A percentile compares a stretch with the other conserved stretches of the same genome.
These are phyloP conservation scores for Aporophyla lueneburgensis DNA, from an alignment of 2,888 invertebrate species.

Conservation along the genomic window DNA sequence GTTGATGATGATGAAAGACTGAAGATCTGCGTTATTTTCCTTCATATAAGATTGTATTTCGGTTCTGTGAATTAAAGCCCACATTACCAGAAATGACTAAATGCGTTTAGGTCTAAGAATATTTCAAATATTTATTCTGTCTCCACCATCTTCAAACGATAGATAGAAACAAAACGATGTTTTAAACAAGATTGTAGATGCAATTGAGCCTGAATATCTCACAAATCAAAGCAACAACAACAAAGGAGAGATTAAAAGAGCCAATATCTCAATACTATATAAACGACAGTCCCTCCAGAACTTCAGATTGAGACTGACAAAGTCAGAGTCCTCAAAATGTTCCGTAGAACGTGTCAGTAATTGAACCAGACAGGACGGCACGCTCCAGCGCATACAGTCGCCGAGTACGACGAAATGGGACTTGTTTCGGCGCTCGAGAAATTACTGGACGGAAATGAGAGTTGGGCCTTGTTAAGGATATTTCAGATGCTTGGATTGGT, in stretches of 20 bases:
- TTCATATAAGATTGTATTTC: neutral
- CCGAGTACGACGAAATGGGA: constrained; percentile 51
- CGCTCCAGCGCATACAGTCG: constrained; percentile 56
- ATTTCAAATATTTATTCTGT: neutral
- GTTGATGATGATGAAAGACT: no score
- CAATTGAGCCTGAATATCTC: no score
- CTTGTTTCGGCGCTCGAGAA: constrained; percentile 42
- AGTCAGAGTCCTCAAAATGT: constrained; percentile 34
- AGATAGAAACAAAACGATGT: no score
- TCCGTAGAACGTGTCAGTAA: constrained; percentile 40
- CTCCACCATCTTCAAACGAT: neutral
- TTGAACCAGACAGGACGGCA: constrained; percentile 53
- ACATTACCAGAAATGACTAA: neutral
- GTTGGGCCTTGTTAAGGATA: constrained; percentile 27
- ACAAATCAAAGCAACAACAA: neutral
- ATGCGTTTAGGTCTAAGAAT: neutral
- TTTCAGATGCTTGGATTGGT: constrained; percentile 12
- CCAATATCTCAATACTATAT: neutral
- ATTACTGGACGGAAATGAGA: constrained; percentile 48
- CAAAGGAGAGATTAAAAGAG: neutral
- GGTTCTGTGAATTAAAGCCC: neutral
- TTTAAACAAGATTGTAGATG: no score
- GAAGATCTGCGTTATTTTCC: neutral
- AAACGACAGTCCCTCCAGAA: neutral
- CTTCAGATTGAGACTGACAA: neutral